phyloP scores from a whole-genome alignment of 2,797 vertebrate genomes.

The Sciaenops ocellatus region DNA sequence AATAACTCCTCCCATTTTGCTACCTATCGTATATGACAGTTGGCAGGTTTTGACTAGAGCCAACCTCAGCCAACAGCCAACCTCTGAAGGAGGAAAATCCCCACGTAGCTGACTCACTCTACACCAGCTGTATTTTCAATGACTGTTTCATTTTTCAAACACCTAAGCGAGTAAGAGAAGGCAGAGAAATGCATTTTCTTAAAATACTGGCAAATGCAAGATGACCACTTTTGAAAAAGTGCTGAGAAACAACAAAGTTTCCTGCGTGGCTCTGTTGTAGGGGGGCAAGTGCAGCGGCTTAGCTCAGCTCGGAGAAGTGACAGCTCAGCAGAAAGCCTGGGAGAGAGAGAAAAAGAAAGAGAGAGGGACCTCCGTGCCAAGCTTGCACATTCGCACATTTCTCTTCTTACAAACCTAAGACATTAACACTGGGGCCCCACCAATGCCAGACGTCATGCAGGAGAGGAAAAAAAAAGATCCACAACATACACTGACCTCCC shows the following conservation, averaged over 20 bases:
- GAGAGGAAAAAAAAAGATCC: conserved; percentile 34
- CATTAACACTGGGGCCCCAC: conserved; percentile 39
- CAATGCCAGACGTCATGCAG: conserved; percentile 37
- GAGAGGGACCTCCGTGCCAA: conserved; percentile 58
- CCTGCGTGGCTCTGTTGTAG: conserved; percentile 53
- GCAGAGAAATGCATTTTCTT: conserved; percentile 23
- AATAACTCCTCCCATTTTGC: conserved; percentile 4
- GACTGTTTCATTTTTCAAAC: conserved; percentile 28
- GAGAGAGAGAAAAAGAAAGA: conserved; percentile 36
- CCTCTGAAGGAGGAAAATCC: background rate
- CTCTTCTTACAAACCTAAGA: conserved; percentile 56
- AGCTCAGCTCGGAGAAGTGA: conserved; percentile 75
- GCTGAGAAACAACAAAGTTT: conserved; percentile 76
- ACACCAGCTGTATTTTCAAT: conserved; percentile 32
- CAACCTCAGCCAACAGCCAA: background rate
- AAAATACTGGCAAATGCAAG: conserved; percentile 52
- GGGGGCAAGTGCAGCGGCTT: conserved; percentile 61
- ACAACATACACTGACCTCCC: conserved; percentile 51
- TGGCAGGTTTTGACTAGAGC: conserved; percentile 1
- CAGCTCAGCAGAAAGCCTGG: conserved; percentile 77
- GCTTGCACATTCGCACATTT: conserved; percentile 71
- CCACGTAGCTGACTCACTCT: background rate
- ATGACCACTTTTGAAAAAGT: conserved; percentile 69
- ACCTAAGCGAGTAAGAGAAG: conserved; percentile 22
- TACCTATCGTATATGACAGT: background rate